These are phyloP conservation scores for Drosophila setifemur DNA, from an alignment of 1,140 invertebrate genomes.

Conservation along the genomic window DNA sequence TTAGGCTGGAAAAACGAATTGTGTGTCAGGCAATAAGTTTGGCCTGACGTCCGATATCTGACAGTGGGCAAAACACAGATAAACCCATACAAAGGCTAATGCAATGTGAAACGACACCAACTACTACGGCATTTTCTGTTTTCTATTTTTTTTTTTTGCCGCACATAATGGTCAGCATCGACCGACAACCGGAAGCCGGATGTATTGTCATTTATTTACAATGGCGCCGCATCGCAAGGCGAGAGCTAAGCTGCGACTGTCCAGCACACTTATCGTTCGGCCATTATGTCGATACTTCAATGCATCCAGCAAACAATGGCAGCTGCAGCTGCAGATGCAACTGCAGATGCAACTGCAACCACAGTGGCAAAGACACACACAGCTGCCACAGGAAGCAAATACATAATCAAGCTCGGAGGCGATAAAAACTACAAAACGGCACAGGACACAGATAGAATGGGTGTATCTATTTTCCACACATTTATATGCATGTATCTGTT, in stretches of 20 bases:
- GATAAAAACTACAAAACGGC: slow-evolving; percentile 29
- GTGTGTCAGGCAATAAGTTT: slow-evolving; percentile 26
- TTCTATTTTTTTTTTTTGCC: background rate
- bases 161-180: slow-evolving; percentile 5
- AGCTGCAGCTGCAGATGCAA: slow-evolving; percentile 16
- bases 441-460: slow-evolving; percentile 3
- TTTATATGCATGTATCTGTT: background rate
- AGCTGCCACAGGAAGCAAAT: slow-evolving; percentile 33
- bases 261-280: slow-evolving; percentile 36
- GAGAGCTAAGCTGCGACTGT: slow-evolving; percentile 35
- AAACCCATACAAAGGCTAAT: background rate
- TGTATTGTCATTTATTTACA: slow-evolving; percentile 58
- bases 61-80: background rate
- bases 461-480: background rate
- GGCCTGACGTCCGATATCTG: slow-evolving; percentile 3
- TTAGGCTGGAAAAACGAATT: slow-evolving; percentile 13
- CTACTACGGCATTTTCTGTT: slow-evolving; percentile 27
- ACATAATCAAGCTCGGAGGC: slow-evolving; percentile 22
- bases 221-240: slow-evolving; percentile 4
- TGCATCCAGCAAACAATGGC: slow-evolving; percentile 36
- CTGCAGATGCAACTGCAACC: slow-evolving; percentile 9
- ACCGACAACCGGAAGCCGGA: slow-evolving; percentile 34
- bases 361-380: background rate
- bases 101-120: slow-evolving; percentile 6
- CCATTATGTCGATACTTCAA: slow-evolving; percentile 42